Conservation (phyloP, 2,888 invertebrate species). For the Sylvicola fuscatus region DNA sequence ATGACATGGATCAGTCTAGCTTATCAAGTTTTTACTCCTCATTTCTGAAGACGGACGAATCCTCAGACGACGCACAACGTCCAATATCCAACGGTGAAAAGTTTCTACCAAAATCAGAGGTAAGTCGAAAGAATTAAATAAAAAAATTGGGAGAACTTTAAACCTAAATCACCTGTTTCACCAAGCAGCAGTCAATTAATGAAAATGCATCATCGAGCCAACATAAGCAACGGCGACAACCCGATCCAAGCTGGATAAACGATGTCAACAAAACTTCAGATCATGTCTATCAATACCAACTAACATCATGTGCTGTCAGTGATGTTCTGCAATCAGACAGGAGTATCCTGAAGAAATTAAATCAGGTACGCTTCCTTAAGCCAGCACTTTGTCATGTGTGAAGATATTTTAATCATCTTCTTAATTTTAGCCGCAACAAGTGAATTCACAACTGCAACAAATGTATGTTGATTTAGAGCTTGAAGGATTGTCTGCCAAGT, state of each 20-base stretch:
- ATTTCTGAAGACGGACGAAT: slow-evolving; percentile 42
- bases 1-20: slow-evolving; percentile 35
- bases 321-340: slow-evolving; percentile 36
- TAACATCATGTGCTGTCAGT: slow-evolving; percentile 29
- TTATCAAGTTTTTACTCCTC: slow-evolving; percentile 51
- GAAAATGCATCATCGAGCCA: neutral
- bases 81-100: neutral
- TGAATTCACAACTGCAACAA: slow-evolving; percentile 40
- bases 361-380: too few relatives aligned
- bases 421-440: slow-evolving; percentile 30
- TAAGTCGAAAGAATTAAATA: too few relatives aligned
- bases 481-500: slow-evolving; percentile 27
- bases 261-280: slow-evolving; percentile 34
- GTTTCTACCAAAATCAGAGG: neutral
- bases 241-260: slow-evolving; percentile 37
- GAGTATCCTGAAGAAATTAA: slow-evolving; percentile 27
- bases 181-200: slow-evolving; percentile 3
- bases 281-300: slow-evolving; percentile 36
- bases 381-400: too few relatives aligned
- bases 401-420: too few relatives aligned
- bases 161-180: too few relatives aligned
- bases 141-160: too few relatives aligned
- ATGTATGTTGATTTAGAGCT: slow-evolving; percentile 37
- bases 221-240: slow-evolving; percentile 8
- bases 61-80: slow-evolving; percentile 19